Conservation (phyloP, 2,888 invertebrate genomes). For the Drosophila glabriapex region DNA sequence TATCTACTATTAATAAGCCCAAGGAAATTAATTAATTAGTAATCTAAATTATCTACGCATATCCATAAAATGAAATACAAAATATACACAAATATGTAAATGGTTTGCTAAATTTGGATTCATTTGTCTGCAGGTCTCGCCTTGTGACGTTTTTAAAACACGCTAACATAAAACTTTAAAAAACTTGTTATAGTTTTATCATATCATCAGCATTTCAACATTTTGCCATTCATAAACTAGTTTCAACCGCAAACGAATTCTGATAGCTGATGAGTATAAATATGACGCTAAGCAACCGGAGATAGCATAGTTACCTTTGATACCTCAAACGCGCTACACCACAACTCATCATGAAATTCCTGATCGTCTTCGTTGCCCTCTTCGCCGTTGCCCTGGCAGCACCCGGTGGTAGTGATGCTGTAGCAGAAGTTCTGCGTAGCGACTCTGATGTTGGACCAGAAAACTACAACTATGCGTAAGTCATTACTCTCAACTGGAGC, state of each 20-base stretch:
- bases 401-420: not conserved
- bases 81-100: constrained; percentile 17
- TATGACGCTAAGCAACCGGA: constrained; percentile 3
- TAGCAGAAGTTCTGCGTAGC: not conserved
- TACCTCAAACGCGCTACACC: constrained; percentile 37
- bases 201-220: constrained; percentile 7
- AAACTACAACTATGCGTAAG: constrained; percentile 85
- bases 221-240: constrained; percentile 27
- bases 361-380: constrained; percentile 69
- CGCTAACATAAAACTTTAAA: constrained; percentile 2
- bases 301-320: constrained; percentile 35
- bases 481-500: not conserved
- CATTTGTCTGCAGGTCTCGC: constrained; percentile 8
- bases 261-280: constrained; percentile 25
- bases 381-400: constrained; percentile 70
- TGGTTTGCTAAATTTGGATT: constrained; percentile 3
- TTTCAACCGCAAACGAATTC: constrained; percentile 11
- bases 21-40: not conserved
- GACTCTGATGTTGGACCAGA: constrained; percentile 62
- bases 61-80: not conserved
- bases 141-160: constrained; percentile 23
- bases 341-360: constrained; percentile 64
- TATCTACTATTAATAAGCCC: not conserved
- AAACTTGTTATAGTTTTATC: constrained; percentile 25
- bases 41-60: not conserved